Evolutionary conservation across 2,888 invertebrate genomes (phyloP).

Genomic region (Chromoteleia sp.): DNA sequence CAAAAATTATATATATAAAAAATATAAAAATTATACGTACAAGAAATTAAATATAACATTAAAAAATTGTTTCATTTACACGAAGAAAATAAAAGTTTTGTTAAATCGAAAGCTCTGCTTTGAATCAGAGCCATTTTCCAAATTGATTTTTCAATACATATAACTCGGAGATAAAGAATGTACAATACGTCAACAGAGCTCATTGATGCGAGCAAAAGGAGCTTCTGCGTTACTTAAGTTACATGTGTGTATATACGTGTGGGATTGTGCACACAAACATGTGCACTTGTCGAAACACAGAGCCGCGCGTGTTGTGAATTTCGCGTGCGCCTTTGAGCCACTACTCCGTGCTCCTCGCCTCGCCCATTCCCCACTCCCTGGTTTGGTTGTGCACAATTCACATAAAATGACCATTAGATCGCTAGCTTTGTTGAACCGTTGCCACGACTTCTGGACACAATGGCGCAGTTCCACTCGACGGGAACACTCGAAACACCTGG

Average conservation of each 20-base stretch:
- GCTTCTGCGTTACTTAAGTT: slow-evolving; percentile 68
- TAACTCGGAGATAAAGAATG: slow-evolving; percentile 53
- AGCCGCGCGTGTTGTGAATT: slow-evolving; percentile 53
- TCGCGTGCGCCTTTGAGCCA: slow-evolving; percentile 66
- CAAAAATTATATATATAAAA: slow-evolving; percentile 25
- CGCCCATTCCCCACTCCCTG: slow-evolving; percentile 69
- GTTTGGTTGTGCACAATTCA: slow-evolving; percentile 80
- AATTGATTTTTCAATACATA: slow-evolving; percentile 45
- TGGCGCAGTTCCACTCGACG: slow-evolving; percentile 80
- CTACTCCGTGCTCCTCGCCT: slow-evolving; percentile 63
- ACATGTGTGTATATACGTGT: slow-evolving; percentile 54
- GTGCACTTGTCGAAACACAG: slow-evolving; percentile 57
- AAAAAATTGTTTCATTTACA: slow-evolving; percentile 4
- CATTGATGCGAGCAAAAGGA: slow-evolving; percentile 66
- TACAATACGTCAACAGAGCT: slow-evolving; percentile 59
- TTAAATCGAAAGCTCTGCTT: slow-evolving; percentile 23
- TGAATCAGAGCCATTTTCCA: slow-evolving; percentile 38
- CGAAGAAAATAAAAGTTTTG: background rate
- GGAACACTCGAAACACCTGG: slow-evolving; percentile 83
- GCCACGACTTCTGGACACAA: slow-evolving; percentile 81
- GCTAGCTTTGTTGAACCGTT: slow-evolving; percentile 83
- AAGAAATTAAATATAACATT: slow-evolving; percentile 8
- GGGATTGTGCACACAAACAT: slow-evolving; percentile 55
- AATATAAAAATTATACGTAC: slow-evolving; percentile 21
- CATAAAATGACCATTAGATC: slow-evolving; percentile 85